A percentile compares a stretch with the other conserved stretches of the same genome.
Conservation (phyloP, 2,888 invertebrate species). For the Spatulosminthurus flaviceps region DNA sequence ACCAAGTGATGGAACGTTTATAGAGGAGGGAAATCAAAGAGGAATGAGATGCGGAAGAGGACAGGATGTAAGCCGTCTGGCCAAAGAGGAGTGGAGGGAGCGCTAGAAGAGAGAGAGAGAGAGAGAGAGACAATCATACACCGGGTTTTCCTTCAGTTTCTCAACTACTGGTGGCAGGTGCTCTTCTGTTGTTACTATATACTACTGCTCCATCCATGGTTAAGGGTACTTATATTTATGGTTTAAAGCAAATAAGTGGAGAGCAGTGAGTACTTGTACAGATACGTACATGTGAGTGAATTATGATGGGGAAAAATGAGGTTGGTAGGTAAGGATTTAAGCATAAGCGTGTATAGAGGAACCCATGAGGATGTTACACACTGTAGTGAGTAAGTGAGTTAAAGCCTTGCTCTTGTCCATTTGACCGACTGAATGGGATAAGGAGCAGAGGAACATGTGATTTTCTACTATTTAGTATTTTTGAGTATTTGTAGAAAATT, state of each 20-base stretch:
- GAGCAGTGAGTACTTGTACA: too few species aligned
- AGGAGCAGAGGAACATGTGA: neutral
- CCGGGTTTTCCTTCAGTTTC: constrained; percentile 9
- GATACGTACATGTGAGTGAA: neutral
- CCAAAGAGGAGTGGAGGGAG: neutral
- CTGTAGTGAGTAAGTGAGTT: too few species aligned
- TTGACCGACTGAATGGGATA: neutral
- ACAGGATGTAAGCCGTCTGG: constrained; percentile 15
- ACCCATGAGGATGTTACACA: too few species aligned
- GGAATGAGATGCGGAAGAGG: constrained; percentile 12
- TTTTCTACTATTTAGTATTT: neutral
- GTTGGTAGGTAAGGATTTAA: too few species aligned
- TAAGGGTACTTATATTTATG: neutral
- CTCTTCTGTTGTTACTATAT: neutral
- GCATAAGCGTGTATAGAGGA: too few species aligned
- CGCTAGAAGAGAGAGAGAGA: too few species aligned
- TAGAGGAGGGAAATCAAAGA: neutral
- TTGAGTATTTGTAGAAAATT: too few species aligned
- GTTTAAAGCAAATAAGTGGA: neutral
- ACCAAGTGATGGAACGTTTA: neutral
- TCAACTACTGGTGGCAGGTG: constrained; percentile 22
- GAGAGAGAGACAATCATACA: constrained; percentile 6
- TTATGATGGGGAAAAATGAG: constrained; percentile 1
- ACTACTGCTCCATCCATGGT: too few species aligned
- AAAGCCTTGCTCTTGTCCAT: neutral